Conservation (phyloP, 2,113 vertebrate genomes). For the Saguinus imperator region DNA sequence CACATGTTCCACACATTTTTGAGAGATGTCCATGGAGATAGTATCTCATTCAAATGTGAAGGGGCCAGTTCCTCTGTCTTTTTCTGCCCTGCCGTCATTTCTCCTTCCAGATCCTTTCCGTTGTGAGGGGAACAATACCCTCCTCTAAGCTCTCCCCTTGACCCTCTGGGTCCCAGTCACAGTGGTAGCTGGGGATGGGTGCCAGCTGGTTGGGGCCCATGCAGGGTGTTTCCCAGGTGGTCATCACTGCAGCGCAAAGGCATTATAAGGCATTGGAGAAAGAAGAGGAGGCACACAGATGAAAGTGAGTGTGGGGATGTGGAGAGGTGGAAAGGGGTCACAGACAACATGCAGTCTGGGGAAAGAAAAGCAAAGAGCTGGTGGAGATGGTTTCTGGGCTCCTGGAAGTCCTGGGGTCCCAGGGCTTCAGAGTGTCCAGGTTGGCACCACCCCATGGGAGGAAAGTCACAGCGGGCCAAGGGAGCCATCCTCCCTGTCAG, state of each 20-base stretch:
- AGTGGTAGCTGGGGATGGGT: background rate
- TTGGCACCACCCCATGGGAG: background rate
- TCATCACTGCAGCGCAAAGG: fast-evolving
- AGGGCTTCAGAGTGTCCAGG: background rate
- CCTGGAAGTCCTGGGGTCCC: background rate
- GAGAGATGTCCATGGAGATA: fast-evolving
- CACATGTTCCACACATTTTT: fast-evolving
- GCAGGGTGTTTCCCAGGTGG: background rate
- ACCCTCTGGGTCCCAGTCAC: fast-evolving
- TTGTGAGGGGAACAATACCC: background rate
- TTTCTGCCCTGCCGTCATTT: background rate
- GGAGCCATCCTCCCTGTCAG: background rate
- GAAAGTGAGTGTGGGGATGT: background rate
- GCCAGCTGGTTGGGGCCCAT: background rate
- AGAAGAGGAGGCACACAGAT: fast-evolving
- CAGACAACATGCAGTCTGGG: fast-evolving
- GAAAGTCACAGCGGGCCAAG: background rate
- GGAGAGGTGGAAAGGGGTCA: background rate
- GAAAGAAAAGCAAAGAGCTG: background rate
- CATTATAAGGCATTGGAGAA: background rate
- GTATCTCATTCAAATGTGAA: fast-evolving
- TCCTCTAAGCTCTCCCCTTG: background rate
- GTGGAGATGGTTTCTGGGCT: background rate
- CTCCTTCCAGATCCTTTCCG: background rate
- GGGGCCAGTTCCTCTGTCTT: background rate